Evolutionary conservation across 92 coral and sea anemone genomes (phyloP).

Genomic region (Parazoanthus darwini): DNA sequence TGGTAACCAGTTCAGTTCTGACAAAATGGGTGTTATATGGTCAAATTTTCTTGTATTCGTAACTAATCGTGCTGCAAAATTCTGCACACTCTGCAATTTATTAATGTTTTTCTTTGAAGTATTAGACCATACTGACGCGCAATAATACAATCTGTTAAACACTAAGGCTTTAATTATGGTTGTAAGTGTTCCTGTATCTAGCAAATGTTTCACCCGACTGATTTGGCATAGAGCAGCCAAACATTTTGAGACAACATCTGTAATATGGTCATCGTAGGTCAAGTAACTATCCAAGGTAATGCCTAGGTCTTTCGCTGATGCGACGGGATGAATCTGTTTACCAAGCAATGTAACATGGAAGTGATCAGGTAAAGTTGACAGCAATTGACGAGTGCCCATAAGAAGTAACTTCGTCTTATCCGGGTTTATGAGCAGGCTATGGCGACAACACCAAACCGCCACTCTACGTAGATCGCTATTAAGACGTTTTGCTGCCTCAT

Average conservation of each 20-base stretch:
- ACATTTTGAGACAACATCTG: conserved; percentile 19
- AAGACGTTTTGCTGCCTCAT: neutral
- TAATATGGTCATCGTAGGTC: too few species aligned
- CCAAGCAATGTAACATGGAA: conserved; percentile 30
- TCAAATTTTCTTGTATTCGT: too few species aligned
- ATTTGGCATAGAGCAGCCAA: conserved; percentile 39
- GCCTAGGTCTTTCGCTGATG: too few species aligned
- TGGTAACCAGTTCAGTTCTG: conserved; percentile 14
- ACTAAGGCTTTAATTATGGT: too few species aligned
- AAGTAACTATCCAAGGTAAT: too few species aligned
- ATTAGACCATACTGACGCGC: too few species aligned
- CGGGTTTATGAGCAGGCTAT: conserved; percentile 10
- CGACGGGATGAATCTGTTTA: conserved; percentile 14
- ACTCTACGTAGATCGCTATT: neutral
- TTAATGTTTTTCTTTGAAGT: too few species aligned
- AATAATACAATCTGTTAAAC: too few species aligned
- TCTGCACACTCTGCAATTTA: too few species aligned
- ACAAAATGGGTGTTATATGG: too few species aligned
- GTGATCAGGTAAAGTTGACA: conserved; percentile 14
- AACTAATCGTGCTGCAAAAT: conserved; percentile 1
- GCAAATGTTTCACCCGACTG: conserved; percentile 40
- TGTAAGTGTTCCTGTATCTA: conserved; percentile 14
- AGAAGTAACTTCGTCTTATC: conserved; percentile 27
- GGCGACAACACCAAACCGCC: conserved; percentile 20
- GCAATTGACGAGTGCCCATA: conserved; percentile 21